These are phyloP conservation scores for Hypomecis punctinalis DNA, from an alignment of 2,888 invertebrate species.

Conservation along the genomic window DNA sequence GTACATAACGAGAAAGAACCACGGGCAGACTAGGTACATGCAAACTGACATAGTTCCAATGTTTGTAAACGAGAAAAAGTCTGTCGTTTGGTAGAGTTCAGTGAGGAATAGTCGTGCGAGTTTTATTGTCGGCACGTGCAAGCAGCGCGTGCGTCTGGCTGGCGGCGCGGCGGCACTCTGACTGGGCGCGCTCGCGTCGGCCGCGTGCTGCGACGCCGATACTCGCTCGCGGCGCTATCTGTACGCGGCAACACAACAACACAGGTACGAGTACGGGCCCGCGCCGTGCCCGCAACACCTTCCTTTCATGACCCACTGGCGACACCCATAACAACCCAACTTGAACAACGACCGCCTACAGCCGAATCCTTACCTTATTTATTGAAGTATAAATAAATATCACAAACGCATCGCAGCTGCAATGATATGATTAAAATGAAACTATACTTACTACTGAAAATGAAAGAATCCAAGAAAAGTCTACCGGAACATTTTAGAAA, in stretches of 20 bases:
- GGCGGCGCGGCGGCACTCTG: conserved; percentile 83
- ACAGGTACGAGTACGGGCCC: conserved; percentile 55
- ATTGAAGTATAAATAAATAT: too few species aligned
- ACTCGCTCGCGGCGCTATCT: conserved; percentile 77
- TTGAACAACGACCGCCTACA: too few species aligned
- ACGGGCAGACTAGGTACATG: conserved; percentile 88
- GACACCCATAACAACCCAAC: conserved; percentile 18
- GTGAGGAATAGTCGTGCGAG: conserved; percentile 66
- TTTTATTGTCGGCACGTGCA: conserved; percentile 64
- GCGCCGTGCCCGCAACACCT: conserved; percentile 64
- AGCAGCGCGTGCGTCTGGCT: conserved; percentile 81
- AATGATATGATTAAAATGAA: too few species aligned
- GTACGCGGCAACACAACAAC: conserved; percentile 54
- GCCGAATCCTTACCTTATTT: too few species aligned
- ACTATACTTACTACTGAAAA: too few species aligned
- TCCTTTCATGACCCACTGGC: conserved; percentile 65
- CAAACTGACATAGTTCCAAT: conserved; percentile 82
- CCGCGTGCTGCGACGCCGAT: conserved; percentile 62
- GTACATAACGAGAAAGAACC: conserved; percentile 88
- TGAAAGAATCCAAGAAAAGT: too few species aligned
- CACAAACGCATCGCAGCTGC: too few species aligned
- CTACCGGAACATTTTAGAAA: too few species aligned
- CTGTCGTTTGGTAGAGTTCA: conserved; percentile 60
- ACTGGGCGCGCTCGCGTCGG: conserved; percentile 66
- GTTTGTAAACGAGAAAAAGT: conserved; percentile 50